Percentiles rank a stretch among this genome's conserved stretches.
Conservation (phyloP, 2,113 vertebrate species). For the Poecilia latipinna region DNA sequence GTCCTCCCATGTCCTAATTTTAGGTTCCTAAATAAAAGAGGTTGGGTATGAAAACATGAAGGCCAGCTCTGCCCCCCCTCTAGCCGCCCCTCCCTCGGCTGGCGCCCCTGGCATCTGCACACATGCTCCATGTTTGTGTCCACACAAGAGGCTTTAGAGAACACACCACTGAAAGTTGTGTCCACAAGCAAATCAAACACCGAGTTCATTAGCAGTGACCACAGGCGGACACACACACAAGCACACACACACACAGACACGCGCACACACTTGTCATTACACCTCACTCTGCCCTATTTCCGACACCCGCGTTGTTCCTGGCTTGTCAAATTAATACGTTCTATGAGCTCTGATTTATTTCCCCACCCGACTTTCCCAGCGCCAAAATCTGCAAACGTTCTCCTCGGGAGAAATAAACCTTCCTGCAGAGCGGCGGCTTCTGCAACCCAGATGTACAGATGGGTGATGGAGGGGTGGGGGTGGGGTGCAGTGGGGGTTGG, state of each 20-base stretch:
- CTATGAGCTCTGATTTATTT: constrained; percentile 11
- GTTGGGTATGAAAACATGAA: no score
- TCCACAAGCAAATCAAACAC: constrained; percentile 7
- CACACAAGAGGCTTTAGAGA: neutral
- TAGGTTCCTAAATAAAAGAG: no score
- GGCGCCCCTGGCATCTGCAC: no score
- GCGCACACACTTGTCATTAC: neutral
- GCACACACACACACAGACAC: neutral
- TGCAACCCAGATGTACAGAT: constrained; percentile 23
- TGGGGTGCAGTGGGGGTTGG: neutral
- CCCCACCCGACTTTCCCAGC: neutral
- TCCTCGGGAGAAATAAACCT: neutral
- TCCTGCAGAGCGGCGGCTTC: constrained; percentile 20
- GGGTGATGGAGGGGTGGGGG: constrained; percentile 13
- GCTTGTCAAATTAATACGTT: constrained; percentile 29
- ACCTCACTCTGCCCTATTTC: constrained; percentile 19
- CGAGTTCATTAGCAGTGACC: constrained; percentile 10
- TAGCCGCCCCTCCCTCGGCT: neutral
- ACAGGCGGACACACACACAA: neutral
- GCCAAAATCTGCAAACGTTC: constrained; percentile 3
- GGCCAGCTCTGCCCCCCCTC: no score
- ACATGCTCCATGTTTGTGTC: neutral
- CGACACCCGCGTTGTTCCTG: constrained; percentile 18
- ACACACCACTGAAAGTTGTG: constrained; percentile 11
- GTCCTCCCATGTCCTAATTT: no score